A percentile compares a stretch with the other conserved stretches of the same genome.
These are phyloP conservation scores for Cataglyphis albicans DNA, from an alignment of 2,888 invertebrate genomes.

Conservation along the genomic window DNA sequence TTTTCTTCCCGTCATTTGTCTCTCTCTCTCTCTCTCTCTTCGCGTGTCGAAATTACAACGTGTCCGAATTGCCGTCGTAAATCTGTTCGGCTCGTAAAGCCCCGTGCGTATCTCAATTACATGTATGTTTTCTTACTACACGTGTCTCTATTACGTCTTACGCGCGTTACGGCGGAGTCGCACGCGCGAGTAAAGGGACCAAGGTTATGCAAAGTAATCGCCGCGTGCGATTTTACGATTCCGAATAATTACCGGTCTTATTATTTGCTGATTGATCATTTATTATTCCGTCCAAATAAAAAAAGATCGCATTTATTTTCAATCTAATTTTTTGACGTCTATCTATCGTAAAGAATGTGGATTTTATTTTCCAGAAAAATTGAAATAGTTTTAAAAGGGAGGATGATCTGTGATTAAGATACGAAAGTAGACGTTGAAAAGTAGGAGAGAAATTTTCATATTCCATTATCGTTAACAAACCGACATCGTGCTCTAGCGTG, in stretches of 20 bases:
- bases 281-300: neutral
- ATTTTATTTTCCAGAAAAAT: neutral
- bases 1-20: constrained; percentile 38
- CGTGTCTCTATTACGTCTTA: constrained; percentile 40
- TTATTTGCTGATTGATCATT: neutral
- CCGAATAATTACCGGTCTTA: neutral
- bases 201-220: constrained; percentile 18
- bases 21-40: constrained; percentile 32
- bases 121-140: constrained; percentile 37
- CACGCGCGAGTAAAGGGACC: constrained; percentile 8
- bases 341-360: neutral
- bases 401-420: neutral
- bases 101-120: constrained; percentile 52
- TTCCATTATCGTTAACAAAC: neutral
- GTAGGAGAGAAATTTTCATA: neutral
- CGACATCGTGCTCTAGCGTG: neutral
- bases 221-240: constrained; percentile 16
- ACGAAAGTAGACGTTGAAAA: neutral
- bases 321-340: neutral
- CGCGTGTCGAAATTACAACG: constrained; percentile 56
- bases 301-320: neutral
- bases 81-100: constrained; percentile 48
- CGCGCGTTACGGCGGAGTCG: constrained; percentile 8
- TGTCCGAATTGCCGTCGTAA: constrained; percentile 57
- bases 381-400: too few species aligned